phyloP scores from a whole-genome alignment of 2,888 invertebrate genomes.

The Plebejus melissa region DNA sequence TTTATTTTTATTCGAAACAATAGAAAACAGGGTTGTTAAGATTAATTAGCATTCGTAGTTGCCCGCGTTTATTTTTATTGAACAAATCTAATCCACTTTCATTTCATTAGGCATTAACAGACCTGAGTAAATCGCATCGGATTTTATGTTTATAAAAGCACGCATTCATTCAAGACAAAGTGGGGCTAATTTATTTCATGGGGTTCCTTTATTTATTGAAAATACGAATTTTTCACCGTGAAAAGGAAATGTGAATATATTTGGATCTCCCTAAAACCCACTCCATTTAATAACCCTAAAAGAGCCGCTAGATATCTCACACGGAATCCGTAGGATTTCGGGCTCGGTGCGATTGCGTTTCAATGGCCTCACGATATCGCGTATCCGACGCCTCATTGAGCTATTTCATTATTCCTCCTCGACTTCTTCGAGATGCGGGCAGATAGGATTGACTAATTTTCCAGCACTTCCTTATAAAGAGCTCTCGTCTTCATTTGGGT shows the following conservation, averaged over 20 bases:
- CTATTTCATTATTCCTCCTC: slow-evolving; percentile 73
- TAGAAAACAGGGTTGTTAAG: slow-evolving; percentile 14
- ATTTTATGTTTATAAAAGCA: slow-evolving; percentile 43
- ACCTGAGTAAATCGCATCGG: slow-evolving; percentile 51
- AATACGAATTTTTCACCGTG: slow-evolving; percentile 58
- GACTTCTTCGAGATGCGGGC: slow-evolving; percentile 58
- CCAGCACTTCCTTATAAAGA: slow-evolving; percentile 59
- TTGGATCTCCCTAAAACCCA: slow-evolving; percentile 75
- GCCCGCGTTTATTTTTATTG: slow-evolving; percentile 21
- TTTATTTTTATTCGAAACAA: slow-evolving; percentile 8
- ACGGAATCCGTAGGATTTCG: slow-evolving; percentile 70
- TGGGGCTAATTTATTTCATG: slow-evolving; percentile 66
- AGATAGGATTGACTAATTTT: slow-evolving; percentile 75
- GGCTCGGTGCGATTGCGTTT: slow-evolving; percentile 54
- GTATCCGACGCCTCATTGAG: slow-evolving; percentile 60
- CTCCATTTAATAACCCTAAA: slow-evolving; percentile 75
- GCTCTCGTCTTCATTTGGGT: slow-evolving; percentile 62
- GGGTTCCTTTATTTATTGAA: slow-evolving; percentile 60
- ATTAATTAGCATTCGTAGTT: slow-evolving; percentile 17
- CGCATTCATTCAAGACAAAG: slow-evolving; percentile 61
- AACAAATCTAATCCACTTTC: slow-evolving; percentile 46
- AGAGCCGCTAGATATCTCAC: slow-evolving; percentile 69
- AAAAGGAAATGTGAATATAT: slow-evolving; percentile 60
- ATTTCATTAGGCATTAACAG: slow-evolving; percentile 63
- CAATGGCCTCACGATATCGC: slow-evolving; percentile 56